These are phyloP conservation scores for Lamellibrachia columna DNA, from an alignment of 2,888 invertebrate species.

Conservation along the genomic window DNA sequence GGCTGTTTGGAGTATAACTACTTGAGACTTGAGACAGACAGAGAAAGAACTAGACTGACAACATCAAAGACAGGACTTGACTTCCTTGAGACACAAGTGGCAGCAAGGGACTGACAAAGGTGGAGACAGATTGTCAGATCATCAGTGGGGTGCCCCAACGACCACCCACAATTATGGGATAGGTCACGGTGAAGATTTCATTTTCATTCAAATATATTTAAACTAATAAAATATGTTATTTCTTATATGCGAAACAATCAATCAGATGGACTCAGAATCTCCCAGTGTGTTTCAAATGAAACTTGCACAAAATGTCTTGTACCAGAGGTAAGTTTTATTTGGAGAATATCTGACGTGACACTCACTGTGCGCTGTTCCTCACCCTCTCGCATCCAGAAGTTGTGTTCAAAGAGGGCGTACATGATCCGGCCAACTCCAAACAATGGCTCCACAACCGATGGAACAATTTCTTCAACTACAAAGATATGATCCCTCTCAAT, in stretches of 20 bases:
- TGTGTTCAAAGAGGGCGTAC: conserved; percentile 95
- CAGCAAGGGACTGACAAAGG: too few species aligned
- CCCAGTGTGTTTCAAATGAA: background rate
- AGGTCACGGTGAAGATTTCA: too few species aligned
- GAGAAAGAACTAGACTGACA: too few species aligned
- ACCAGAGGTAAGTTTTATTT: background rate
- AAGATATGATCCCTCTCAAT: background rate
- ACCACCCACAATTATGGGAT: too few species aligned
- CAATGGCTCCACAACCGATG: conserved; percentile 98
- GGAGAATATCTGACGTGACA: conserved; percentile 30
- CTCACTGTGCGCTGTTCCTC: conserved; percentile 90
- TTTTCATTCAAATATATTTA: too few species aligned
- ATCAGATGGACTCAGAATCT: background rate
- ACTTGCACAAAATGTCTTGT: background rate
- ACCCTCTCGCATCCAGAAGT: conserved; percentile 88
- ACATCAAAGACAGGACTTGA: too few species aligned
- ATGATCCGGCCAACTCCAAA: conserved; percentile 98
- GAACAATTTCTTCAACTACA: conserved; percentile 91
- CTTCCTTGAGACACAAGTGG: too few species aligned
- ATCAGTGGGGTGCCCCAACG: too few species aligned
- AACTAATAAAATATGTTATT: too few species aligned
- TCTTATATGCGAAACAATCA: background rate
- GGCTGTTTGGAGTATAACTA: too few species aligned
- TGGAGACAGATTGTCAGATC: too few species aligned
- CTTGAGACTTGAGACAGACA: too few species aligned